These are phyloP conservation scores for Lithophane ornitopus DNA, from an alignment of 2,888 invertebrate species.

Conservation along the genomic window DNA sequence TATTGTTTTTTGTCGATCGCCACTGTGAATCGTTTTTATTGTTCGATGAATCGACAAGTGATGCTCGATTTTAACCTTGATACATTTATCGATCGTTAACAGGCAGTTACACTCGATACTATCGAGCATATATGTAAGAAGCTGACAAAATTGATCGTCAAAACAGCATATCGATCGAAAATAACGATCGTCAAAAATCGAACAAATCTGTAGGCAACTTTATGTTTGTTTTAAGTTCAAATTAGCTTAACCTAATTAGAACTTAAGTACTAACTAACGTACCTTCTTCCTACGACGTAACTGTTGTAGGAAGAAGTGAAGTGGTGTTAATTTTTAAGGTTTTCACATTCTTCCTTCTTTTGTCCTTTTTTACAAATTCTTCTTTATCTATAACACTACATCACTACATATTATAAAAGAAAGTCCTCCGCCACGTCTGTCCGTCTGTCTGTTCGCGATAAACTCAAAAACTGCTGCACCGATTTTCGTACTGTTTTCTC, in stretches of 20 bases:
- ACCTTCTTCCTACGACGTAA: too few relatives aligned
- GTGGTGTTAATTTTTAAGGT: constrained; percentile 14
- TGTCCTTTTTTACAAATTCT: background rate
- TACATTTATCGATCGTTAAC: background rate
- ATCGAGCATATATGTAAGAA: background rate
- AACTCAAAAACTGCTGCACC: too few relatives aligned
- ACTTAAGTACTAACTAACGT: too few relatives aligned
- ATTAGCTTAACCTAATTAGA: constrained; percentile 18
- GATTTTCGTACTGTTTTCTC: too few relatives aligned
- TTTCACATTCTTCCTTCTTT: background rate
- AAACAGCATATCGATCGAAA: background rate
- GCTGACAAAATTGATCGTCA: background rate
- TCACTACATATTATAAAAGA: too few relatives aligned
- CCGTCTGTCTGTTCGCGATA: too few relatives aligned
- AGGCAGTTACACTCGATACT: background rate
- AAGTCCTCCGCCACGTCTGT: too few relatives aligned
- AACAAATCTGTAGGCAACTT: background rate
- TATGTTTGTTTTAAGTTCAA: constrained; percentile 22
- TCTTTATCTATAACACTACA: background rate
- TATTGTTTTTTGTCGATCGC: background rate
- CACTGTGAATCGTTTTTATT: background rate
- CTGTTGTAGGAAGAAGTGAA: background rate
- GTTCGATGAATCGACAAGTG: background rate
- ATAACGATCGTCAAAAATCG: background rate
- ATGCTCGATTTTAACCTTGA: background rate